A percentile compares a stretch with the other conserved stretches of the same genome.
phyloP scores from a whole-genome alignment of 2,797 vertebrate species.

The Eulemur coronatus region DNA sequence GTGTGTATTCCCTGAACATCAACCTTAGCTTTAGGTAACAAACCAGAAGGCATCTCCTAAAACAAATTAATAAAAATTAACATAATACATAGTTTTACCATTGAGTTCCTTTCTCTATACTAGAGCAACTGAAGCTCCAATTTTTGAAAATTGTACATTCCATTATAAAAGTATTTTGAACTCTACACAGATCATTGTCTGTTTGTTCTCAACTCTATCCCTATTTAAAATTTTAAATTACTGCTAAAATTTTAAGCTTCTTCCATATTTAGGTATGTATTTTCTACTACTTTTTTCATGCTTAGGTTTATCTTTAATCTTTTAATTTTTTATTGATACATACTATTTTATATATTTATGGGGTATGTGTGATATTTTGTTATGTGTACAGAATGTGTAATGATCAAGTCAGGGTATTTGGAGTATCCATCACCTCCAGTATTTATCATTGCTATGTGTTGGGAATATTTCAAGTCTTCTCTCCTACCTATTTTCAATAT shows the following conservation, averaged over 20 bases:
- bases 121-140: not conserved
- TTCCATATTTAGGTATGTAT: not conserved
- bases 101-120: not conserved
- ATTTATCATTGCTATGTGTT: not conserved
- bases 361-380: not conserved
- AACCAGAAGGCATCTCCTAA: slow-evolving; percentile 9
- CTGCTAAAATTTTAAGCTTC: slow-evolving; percentile 8
- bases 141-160: not conserved
- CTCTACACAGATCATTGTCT: not conserved
- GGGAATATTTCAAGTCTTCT: not conserved
- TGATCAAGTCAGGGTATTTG: not conserved
- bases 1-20: not conserved
- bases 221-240: not conserved
- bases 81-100: not conserved
- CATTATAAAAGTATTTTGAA: slow-evolving; percentile 21
- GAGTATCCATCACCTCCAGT: not conserved
- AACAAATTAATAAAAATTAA: slow-evolving; percentile 27
- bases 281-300: not conserved
- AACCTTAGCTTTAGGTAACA: not conserved
- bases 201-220: slow-evolving; percentile 1
- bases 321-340: not conserved
- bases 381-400: not conserved
- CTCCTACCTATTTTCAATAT: not conserved
- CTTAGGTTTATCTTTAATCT: not conserved
- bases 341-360: not conserved